These are phyloP conservation scores for Phragmatobia fuliginosa DNA, from an alignment of 2,888 invertebrate species.

Conservation along the genomic window DNA sequence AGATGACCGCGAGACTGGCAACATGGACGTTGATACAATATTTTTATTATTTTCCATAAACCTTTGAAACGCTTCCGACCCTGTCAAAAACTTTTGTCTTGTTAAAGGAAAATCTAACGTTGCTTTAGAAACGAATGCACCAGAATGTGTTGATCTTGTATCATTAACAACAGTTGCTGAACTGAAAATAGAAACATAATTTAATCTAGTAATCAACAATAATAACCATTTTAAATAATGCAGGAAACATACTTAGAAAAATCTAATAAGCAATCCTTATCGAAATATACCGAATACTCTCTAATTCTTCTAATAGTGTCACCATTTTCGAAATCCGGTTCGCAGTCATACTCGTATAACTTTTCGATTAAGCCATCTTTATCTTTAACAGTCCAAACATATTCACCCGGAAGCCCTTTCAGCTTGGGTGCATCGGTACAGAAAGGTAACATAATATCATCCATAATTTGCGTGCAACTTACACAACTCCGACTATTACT, in stretches of 20 bases:
- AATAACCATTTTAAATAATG: background rate
- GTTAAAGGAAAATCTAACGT: slow-evolving; percentile 36
- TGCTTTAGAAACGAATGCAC: background rate
- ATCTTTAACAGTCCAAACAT: slow-evolving; percentile 78
- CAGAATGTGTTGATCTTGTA: slow-evolving; percentile 2
- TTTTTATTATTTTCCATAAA: slow-evolving; percentile 66
- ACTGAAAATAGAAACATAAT: slow-evolving; percentile 42
- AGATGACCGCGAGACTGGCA: slow-evolving; percentile 18
- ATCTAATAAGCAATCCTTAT: slow-evolving; percentile 76
- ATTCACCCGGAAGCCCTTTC: slow-evolving; percentile 75
- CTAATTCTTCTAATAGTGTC: slow-evolving; percentile 74
- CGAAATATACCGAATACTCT: slow-evolving; percentile 78
- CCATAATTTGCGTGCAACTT: slow-evolving; percentile 28
- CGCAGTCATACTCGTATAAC: slow-evolving; percentile 74
- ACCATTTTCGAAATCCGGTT: slow-evolving; percentile 67
- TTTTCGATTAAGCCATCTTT: slow-evolving; percentile 78
- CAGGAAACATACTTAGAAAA: slow-evolving; percentile 53
- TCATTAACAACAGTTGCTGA: slow-evolving; percentile 45
- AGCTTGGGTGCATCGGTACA: slow-evolving; percentile 64
- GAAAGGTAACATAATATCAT: slow-evolving; percentile 51
- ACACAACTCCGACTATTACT: slow-evolving; percentile 32
- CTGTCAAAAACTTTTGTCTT: slow-evolving; percentile 67
- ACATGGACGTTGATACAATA: slow-evolving; percentile 40
- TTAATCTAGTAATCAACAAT: background rate
- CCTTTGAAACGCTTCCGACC: slow-evolving; percentile 71